A percentile compares a stretch with the other conserved stretches of the same genome.
phyloP scores from a whole-genome alignment of 2,113 vertebrate species.

The Tragelaphus scriptus region DNA sequence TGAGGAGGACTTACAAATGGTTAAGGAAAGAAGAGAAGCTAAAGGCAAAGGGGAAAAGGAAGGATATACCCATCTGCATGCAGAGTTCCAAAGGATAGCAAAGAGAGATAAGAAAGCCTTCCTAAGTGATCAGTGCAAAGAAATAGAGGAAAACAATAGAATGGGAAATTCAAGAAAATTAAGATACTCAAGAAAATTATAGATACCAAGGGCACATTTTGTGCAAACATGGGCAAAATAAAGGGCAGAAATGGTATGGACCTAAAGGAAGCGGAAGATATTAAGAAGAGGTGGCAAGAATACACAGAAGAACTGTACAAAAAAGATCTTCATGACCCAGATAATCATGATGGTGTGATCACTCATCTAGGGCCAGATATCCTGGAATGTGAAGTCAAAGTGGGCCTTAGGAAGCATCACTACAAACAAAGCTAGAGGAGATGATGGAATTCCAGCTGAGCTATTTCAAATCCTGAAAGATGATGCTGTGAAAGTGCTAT shows the following conservation, averaged over 20 bases:
- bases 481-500: neutral
- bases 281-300: neutral
- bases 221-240: neutral
- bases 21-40: neutral
- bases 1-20: neutral
- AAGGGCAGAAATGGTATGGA: neutral
- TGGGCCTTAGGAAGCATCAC: neutral
- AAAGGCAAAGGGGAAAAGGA: neutral
- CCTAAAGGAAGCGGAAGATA: neutral
- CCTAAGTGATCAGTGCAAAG: neutral
- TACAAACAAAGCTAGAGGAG: neutral
- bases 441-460: neutral
- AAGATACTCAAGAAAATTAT: neutral
- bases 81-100: neutral
- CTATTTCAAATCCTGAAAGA: neutral
- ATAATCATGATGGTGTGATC: neutral
- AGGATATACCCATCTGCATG: neutral
- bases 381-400: neutral
- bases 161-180: neutral
- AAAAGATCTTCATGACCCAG: neutral
- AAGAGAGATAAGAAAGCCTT: neutral
- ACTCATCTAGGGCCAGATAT: neutral
- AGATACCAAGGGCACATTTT: neutral
- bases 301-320: neutral
- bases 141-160: neutral